phyloP scores from a whole-genome alignment of 2,888 invertebrate genomes.

The Eumerus sabulonum region DNA sequence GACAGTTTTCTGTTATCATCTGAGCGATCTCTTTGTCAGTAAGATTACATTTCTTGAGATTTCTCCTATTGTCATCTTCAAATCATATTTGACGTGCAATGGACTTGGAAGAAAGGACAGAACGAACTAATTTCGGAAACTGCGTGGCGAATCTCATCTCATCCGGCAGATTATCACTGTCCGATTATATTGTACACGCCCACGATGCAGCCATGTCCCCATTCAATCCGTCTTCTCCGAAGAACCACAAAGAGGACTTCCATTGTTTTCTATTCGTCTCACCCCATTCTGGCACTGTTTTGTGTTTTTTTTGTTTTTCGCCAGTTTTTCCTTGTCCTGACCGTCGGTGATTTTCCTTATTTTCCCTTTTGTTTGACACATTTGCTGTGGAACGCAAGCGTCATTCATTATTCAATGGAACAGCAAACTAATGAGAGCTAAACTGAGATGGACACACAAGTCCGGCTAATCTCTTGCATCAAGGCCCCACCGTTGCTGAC shows the following conservation, averaged over 20 bases:
- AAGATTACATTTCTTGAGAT: too few species aligned
- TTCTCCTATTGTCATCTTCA: too few species aligned
- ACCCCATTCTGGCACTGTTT: too few species aligned
- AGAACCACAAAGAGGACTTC: slow-evolving; percentile 21
- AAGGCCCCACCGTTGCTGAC: slow-evolving; percentile 59
- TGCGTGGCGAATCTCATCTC: slow-evolving; percentile 21
- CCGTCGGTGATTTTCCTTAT: neutral
- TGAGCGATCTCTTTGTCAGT: too few species aligned
- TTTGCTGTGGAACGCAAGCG: slow-evolving; percentile 40
- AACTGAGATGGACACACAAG: slow-evolving; percentile 65
- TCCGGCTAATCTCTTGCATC: slow-evolving; percentile 62
- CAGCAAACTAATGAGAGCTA: slow-evolving; percentile 64
- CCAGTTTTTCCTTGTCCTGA: slow-evolving; percentile 22
- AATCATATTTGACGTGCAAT: too few species aligned
- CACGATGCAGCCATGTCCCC: neutral
- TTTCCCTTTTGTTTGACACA: slow-evolving; percentile 56
- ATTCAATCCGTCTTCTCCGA: neutral
- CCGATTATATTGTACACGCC: slow-evolving; percentile 5
- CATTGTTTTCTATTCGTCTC: too few species aligned
- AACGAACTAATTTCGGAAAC: slow-evolving; percentile 9
- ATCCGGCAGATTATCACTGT: slow-evolving; percentile 5
- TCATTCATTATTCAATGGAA: slow-evolving; percentile 61
- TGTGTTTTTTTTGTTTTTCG: neutral
- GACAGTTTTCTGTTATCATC: too few species aligned
- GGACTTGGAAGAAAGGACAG: too few species aligned